phyloP scores from a whole-genome alignment of 2,113 vertebrate species.

The Protobothrops flavoviridis region DNA sequence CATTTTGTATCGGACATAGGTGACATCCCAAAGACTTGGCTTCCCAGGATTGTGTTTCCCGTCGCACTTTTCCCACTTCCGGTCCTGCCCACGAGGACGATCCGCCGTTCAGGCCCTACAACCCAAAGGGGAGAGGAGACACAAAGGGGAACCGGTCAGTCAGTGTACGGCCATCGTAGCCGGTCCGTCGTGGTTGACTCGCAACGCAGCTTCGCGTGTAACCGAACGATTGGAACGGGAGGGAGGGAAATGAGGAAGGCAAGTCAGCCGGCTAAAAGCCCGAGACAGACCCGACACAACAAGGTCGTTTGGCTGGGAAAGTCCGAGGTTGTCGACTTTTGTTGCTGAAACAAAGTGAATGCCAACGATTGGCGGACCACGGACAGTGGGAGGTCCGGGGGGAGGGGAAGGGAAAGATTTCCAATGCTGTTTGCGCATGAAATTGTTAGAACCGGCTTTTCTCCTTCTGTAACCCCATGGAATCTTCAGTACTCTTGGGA shows the following conservation, averaged over 20 bases:
- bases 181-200: background rate
- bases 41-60: constrained; percentile 30
- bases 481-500: too few species aligned
- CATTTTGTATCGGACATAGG: constrained; percentile 52
- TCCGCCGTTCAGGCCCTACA: background rate
- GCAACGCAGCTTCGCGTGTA: too few species aligned
- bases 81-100: background rate
- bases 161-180: too few species aligned
- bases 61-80: constrained; percentile 47
- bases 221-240: too few species aligned
- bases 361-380: background rate
- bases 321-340: background rate
- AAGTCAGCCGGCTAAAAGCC: background rate
- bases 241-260: too few species aligned
- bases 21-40: constrained; percentile 11
- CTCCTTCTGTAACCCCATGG: too few species aligned
- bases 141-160: background rate
- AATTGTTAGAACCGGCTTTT: too few species aligned
- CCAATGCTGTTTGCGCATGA: too few species aligned
- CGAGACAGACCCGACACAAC: background rate
- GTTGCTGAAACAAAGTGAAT: background rate
- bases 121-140: background rate
- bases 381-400: too few species aligned
- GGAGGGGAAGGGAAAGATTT: background rate
- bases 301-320: background rate